Evolutionary conservation across 2,797 vertebrate genomes (phyloP).

Genomic region (Sebastes trivittatus): DNA sequence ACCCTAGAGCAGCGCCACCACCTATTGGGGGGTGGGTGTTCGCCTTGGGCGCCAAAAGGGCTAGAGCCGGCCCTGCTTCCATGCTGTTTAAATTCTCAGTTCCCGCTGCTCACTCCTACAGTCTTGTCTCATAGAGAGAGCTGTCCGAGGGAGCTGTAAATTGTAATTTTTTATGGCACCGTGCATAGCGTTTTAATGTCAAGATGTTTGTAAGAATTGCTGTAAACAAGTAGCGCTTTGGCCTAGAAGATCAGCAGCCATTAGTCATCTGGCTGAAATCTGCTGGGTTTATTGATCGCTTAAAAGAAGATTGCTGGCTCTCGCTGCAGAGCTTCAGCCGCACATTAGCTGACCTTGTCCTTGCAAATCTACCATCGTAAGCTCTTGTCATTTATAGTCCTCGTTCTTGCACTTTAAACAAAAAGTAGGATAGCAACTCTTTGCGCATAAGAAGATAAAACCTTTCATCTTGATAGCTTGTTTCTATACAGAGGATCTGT

Average conservation of each 20-base stretch:
- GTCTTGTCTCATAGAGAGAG: neutral
- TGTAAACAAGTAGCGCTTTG: conserved; percentile 4
- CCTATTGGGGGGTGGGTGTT: no score
- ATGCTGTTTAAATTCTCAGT: neutral
- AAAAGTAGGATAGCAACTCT: neutral
- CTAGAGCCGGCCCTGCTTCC: neutral
- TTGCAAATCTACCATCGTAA: neutral
- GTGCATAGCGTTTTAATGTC: conserved; percentile 9
- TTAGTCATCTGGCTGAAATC: neutral
- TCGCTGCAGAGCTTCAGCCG: neutral
- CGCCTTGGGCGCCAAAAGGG: no score
- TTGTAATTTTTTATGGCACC: neutral
- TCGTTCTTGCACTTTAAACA: neutral
- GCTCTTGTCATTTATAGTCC: neutral
- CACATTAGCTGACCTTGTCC: conserved; percentile 22
- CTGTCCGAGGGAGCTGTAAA: neutral
- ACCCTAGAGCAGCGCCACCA: no score
- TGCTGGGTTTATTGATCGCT: neutral
- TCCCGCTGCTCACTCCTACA: neutral
- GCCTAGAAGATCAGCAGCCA: neutral
- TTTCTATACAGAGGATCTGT: neutral
- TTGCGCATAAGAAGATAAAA: neutral
- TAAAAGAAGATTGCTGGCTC: neutral
- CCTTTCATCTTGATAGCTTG: neutral
- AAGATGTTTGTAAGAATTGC: neutral